Percentiles rank a stretch among this genome's conserved stretches.
Evolutionary conservation across 2,888 invertebrate species (phyloP).

Genomic region (Volucella bombylans): DNA sequence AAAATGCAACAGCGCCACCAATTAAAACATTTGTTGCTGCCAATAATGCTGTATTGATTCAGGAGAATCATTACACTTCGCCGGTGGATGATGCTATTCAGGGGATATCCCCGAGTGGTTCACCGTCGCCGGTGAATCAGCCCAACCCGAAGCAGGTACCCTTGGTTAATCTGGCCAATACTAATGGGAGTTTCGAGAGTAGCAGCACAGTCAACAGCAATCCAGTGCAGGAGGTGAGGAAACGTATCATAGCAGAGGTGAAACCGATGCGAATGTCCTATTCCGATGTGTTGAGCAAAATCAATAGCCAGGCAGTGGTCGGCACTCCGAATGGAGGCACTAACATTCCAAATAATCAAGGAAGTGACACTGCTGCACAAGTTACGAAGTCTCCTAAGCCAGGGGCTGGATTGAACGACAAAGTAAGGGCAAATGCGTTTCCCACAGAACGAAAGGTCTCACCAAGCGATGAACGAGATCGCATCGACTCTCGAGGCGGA

Average conservation of each 20-base stretch:
- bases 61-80: constrained; percentile 52
- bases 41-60: constrained; percentile 63
- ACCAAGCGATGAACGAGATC: constrained; percentile 48
- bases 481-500: constrained; percentile 36
- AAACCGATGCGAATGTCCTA: constrained; percentile 94
- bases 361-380: constrained; percentile 20
- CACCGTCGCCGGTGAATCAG: constrained; percentile 7
- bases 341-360: constrained; percentile 38
- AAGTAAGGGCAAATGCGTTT: constrained; percentile 25
- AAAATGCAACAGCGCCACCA: constrained; percentile 38
- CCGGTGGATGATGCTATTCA: constrained; percentile 28
- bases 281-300: constrained; percentile 91
- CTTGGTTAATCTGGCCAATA: constrained; percentile 55
- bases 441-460: constrained; percentile 51
- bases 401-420: constrained; percentile 4
- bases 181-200: constrained; percentile 75
- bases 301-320: constrained; percentile 83
- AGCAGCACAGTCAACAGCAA: constrained; percentile 42
- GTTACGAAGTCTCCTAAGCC: constrained; percentile 37
- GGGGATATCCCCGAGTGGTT: constrained; percentile 16
- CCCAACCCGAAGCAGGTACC: constrained; percentile 14
- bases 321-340: constrained; percentile 77
- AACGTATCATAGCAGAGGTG: constrained; percentile 91
- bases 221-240: constrained; percentile 78
- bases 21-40: constrained; percentile 53